Percentiles rank a stretch among this genome's conserved stretches.
These are phyloP conservation scores for Manis crassicaudata DNA, from an alignment of 2,797 vertebrate species.

Conservation along the genomic window DNA sequence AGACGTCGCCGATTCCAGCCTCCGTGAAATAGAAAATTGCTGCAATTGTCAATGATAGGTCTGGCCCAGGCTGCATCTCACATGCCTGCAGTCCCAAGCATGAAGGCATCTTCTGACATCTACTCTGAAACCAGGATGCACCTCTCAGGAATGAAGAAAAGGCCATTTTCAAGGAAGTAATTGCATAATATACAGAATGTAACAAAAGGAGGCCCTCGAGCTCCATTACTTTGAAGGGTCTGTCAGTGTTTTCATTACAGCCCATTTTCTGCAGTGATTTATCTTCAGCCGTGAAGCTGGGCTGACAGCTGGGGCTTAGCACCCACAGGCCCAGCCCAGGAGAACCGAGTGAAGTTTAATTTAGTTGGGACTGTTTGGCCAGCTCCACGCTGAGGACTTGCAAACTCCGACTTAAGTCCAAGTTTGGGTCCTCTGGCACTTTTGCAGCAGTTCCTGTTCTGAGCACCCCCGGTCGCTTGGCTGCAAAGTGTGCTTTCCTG, in stretches of 20 bases:
- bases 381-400: constrained; percentile 69
- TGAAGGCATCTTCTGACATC: background rate
- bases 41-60: background rate
- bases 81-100: background rate
- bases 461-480: constrained; percentile 63
- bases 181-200: constrained; percentile 53
- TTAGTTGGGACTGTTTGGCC: constrained; percentile 70
- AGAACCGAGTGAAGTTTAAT: constrained; percentile 72
- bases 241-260: constrained; percentile 82
- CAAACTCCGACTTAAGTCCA: constrained; percentile 81
- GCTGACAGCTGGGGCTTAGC: constrained; percentile 71
- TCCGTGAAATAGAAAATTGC: constrained; percentile 26
- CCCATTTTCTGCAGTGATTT: constrained; percentile 77
- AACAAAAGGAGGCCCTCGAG: constrained; percentile 70
- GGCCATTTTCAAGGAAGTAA: constrained; percentile 76
- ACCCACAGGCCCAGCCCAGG: constrained; percentile 70
- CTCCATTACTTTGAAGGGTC: constrained; percentile 73
- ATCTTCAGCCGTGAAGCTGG: constrained; percentile 61
- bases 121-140: background rate
- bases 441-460: constrained; percentile 66
- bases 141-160: constrained; percentile 71
- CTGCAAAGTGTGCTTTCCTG: constrained; percentile 63
- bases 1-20: background rate
- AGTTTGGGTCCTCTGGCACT: constrained; percentile 74
- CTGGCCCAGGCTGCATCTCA: background rate